phyloP scores from a whole-genome alignment of 37 sponge, comb jelly and placozoan species.

The Geodia barretti region DNA sequence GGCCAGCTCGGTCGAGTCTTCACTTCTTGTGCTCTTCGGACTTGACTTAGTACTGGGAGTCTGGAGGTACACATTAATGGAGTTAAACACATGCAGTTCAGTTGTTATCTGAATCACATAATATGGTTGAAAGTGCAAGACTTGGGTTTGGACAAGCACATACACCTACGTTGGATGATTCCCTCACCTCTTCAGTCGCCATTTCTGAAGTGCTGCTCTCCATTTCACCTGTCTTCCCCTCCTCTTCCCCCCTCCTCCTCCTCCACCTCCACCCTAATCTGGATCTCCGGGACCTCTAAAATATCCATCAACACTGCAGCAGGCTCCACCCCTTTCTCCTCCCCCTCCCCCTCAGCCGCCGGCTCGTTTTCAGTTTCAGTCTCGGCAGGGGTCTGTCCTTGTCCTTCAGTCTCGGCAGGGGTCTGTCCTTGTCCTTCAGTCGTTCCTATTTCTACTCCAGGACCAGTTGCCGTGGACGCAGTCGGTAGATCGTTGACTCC shows the following conservation, averaged over 20 bases:
- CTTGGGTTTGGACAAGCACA: too few relatives aligned
- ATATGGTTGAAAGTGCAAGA: too few relatives aligned
- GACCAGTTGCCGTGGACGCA: background rate
- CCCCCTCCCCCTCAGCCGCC: constrained; percentile 10
- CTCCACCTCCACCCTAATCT: constrained; percentile 5
- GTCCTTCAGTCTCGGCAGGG: background rate
- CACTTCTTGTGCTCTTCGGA: background rate
- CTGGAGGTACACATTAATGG: too few relatives aligned
- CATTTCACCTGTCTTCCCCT: background rate
- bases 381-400: background rate
- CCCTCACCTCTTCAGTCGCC: too few relatives aligned
- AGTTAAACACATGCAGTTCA: too few relatives aligned
- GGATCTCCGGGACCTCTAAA: background rate
- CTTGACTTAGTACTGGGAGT: background rate
- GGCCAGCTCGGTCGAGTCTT: background rate
- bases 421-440: background rate
- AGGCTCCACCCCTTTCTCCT: background rate
- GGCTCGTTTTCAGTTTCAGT: background rate
- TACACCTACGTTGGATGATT: too few relatives aligned
- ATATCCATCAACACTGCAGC: background rate
- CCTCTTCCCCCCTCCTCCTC: constrained; percentile 7
- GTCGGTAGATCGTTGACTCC: background rate
- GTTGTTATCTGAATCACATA: too few relatives aligned
- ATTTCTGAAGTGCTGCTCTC: too few relatives aligned
- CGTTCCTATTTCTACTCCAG: background rate